Conservation (phyloP, 2,797 vertebrate genomes). For the Phalanger gymnotis region DNA sequence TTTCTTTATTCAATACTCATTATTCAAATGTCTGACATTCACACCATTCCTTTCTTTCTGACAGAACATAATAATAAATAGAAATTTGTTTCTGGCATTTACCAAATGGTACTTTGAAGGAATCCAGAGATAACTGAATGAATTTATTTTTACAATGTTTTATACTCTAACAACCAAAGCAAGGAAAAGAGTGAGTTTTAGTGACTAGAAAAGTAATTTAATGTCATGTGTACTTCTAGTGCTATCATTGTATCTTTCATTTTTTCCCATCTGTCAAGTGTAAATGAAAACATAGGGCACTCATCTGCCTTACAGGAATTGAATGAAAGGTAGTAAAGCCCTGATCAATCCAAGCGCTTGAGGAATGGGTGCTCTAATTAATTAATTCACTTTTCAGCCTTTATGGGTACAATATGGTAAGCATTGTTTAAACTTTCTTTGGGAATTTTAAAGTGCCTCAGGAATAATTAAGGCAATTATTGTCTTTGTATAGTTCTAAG, state of each 20-base stretch:
- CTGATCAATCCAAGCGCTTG: not conserved
- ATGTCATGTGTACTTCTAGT: not conserved
- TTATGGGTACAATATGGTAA: conserved; percentile 17
- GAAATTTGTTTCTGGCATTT: not conserved
- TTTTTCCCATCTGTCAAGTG: not conserved
- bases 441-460: conserved; percentile 31
- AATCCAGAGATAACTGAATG: not conserved
- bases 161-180: not conserved
- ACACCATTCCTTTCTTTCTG: not conserved
- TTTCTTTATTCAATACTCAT: not conserved
- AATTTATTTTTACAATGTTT: not conserved
- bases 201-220: not conserved
- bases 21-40: not conserved
- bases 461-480: not conserved
- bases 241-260: not conserved
- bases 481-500: not conserved
- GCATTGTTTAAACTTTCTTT: conserved; percentile 33
- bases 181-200: not conserved
- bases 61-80: not conserved
- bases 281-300: not conserved
- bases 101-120: not conserved
- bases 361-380: not conserved
- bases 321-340: not conserved
- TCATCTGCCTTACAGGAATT: not conserved
- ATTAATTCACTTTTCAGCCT: not conserved